Conservation (phyloP, 2,888 invertebrate genomes). For the Melanchra persicariae region DNA sequence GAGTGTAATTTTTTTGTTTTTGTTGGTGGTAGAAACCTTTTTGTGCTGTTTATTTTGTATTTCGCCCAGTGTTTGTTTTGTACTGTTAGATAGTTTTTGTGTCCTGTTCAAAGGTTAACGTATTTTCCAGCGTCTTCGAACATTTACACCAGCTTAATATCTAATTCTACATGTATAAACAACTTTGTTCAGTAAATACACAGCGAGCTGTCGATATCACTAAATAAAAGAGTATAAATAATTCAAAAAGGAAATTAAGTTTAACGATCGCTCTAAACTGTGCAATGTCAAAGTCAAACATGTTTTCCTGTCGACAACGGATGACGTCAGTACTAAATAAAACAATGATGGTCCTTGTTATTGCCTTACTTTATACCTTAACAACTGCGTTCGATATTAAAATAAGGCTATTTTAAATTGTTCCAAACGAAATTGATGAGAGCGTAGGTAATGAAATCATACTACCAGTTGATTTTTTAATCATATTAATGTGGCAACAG, state of each 20-base stretch:
- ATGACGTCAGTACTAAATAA: conserved; percentile 71
- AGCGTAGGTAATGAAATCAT: conserved; percentile 22
- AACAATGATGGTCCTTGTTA: conserved; percentile 65
- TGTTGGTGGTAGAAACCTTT: conserved; percentile 72
- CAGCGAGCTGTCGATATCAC: conserved; percentile 63
- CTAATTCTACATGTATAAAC: conserved; percentile 29
- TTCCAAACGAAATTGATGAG: conserved; percentile 33
- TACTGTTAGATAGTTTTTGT: conserved; percentile 46
- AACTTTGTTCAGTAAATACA: conserved; percentile 54
- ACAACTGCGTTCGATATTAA: conserved; percentile 32
- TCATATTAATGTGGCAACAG: conserved; percentile 1
- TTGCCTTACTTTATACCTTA: conserved; percentile 55
- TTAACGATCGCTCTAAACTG: conserved; percentile 74
- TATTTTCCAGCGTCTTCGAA: conserved; percentile 45
- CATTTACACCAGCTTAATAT: conserved; percentile 48
- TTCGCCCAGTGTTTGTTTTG: conserved; percentile 51
- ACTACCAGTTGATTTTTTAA: background rate
- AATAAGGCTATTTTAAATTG: conserved; percentile 29
- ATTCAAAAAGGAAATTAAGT: conserved; percentile 72
- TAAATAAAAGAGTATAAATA: conserved; percentile 71
- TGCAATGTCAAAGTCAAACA: conserved; percentile 75
- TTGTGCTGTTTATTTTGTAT: conserved; percentile 64
- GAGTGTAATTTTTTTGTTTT: conserved; percentile 76
- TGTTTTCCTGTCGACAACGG: conserved; percentile 66
- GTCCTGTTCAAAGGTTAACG: conserved; percentile 53